Base-by-base conservation (phyloP, 2,113 vertebrate species). In the Phalacrocorax pelagicus region DNA sequence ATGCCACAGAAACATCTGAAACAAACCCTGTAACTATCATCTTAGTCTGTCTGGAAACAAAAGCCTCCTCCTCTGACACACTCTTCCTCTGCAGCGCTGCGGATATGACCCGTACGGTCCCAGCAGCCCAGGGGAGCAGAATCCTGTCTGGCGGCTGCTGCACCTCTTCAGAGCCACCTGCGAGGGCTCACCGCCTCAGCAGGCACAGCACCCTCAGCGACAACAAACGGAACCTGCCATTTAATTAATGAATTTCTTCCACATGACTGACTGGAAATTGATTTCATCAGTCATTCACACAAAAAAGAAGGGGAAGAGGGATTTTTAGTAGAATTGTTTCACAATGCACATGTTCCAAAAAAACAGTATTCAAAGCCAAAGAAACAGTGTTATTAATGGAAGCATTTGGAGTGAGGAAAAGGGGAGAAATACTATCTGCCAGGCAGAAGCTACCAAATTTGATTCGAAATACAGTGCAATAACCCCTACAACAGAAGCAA, bases 101-200 rank as follows among this genome's bases (percentile, higher is more conserved):
- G 13, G 42, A 7, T 15, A 9, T 1, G 23, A 18, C 20, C 46
- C 1, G 1, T 9, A 4, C 16, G 13, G n/a, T 15, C 63, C 15
- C 19, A 26, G 7, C 51, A 51, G 58, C 58, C 65, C 32, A 19
- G 65, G n/a, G 65, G 29, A 32, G 69, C 70, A 8, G 29, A 11
- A 23, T 16, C 30, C 36, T 27, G 49, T 4, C 63, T 10, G 17
- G 2, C 22, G 32, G 65, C 91, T 72, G 51, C 58, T 11, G 66
- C 73, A 49, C 26, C 17, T 1, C n/a, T 27, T 3, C 67, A 30
- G 11, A 14, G 27, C 36, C 49, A 46, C 29, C 44, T 42, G 23
- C 51, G 13, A 22, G 29, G 46, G 26, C 74, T 61, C 57, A 2
- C 15, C 4, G 44, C 38, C 34, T 32, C 47, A 19, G 36, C 34